phyloP scores from a whole-genome alignment of 2,113 vertebrate genomes.

The Spheniscus mendiculus region DNA sequence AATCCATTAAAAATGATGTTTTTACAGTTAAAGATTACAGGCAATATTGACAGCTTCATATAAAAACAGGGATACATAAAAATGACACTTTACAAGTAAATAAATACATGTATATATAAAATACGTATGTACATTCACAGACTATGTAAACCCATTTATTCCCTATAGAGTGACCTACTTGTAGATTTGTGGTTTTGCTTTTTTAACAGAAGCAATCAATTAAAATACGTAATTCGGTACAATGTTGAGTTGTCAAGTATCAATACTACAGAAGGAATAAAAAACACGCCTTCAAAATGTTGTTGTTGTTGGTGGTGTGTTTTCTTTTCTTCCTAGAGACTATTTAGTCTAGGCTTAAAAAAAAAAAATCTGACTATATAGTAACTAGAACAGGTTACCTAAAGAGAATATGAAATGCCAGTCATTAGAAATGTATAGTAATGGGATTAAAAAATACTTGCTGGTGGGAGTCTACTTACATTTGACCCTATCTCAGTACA shows the following conservation, averaged over 20 bases:
- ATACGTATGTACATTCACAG: background rate
- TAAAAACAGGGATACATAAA: background rate
- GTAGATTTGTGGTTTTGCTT: background rate
- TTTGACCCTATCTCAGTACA: background rate
- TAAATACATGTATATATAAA: background rate
- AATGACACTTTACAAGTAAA: background rate
- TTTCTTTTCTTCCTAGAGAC: background rate
- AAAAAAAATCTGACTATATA: background rate
- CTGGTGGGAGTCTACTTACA: background rate
- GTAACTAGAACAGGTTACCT: background rate
- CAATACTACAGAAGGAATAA: background rate
- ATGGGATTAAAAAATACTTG: background rate
- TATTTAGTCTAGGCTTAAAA: background rate
- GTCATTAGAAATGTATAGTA: background rate
- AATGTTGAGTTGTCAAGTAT: background rate
- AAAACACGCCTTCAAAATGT: background rate
- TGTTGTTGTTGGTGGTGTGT: background rate
- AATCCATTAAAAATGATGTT: background rate
- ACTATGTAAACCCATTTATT: background rate
- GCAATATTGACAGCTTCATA: background rate
- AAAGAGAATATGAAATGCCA: background rate
- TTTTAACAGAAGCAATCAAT: background rate
- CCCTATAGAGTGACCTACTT: background rate
- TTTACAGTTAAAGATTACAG: background rate
- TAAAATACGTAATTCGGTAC: background rate